Conservation (phyloP, 2,113 vertebrate genomes). For the Mus pahari region DNA sequence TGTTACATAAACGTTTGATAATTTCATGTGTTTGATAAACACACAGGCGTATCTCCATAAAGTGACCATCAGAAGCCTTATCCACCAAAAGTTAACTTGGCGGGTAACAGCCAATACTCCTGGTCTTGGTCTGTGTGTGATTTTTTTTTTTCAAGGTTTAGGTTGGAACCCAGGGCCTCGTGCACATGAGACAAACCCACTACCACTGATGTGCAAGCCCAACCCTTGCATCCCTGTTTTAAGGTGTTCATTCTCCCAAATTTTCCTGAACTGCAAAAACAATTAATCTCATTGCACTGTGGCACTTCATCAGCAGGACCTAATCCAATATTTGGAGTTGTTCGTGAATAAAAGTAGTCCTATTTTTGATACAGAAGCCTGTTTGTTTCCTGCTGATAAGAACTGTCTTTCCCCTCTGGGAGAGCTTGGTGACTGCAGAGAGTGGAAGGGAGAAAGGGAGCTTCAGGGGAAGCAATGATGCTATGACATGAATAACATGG, state of each 20-base stretch:
- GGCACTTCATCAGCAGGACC: neutral
- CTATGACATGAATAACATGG: neutral
- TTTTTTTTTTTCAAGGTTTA: neutral
- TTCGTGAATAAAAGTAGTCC: constrained; percentile 32
- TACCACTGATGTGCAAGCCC: neutral
- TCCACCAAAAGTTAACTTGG: neutral
- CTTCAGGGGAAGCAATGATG: neutral
- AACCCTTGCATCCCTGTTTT: neutral
- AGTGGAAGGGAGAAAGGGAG: neutral
- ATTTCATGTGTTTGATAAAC: neutral
- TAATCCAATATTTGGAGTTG: neutral
- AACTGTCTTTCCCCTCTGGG: neutral
- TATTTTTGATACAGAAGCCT: neutral
- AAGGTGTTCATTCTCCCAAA: neutral
- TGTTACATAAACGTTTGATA: neutral
- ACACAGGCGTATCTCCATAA: neutral
- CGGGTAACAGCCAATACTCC: neutral
- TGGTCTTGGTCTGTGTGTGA: neutral
- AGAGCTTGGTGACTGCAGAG: neutral
- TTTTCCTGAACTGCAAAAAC: neutral
- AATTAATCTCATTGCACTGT: neutral
- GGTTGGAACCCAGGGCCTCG: neutral
- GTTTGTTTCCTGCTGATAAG: constrained; percentile 14
- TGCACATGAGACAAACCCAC: neutral
- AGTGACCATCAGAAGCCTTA: neutral